Conservation (phyloP, 2,797 vertebrate species). For the Melanotaenia maccullochi region DNA sequence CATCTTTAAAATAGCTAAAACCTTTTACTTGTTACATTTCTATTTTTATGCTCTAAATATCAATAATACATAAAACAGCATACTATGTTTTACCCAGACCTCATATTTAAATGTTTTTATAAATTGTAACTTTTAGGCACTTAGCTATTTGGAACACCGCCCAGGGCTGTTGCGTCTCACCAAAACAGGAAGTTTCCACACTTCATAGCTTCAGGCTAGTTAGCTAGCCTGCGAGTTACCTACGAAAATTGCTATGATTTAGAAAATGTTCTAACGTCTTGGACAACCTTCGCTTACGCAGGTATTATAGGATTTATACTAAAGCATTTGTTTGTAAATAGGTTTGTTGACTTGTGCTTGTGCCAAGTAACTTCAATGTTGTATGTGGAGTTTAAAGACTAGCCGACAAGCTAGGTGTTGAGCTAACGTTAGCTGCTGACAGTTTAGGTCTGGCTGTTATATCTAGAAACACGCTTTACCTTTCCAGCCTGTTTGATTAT, state of each 20-base stretch:
- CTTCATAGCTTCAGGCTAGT: slow-evolving; percentile 20
- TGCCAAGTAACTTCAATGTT: neutral
- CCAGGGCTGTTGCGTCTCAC: slow-evolving; percentile 1
- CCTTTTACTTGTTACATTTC: neutral
- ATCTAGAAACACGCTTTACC: neutral
- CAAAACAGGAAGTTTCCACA: slow-evolving; percentile 68
- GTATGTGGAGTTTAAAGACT: neutral
- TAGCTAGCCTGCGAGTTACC: neutral
- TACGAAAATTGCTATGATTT: neutral
- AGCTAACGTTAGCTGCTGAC: slow-evolving; percentile 29
- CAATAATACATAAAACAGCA: neutral
- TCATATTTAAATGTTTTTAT: neutral
- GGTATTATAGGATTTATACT: accelerated
- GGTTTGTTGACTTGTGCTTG: neutral
- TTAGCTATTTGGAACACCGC: slow-evolving; percentile 19
- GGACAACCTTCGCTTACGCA: neutral
- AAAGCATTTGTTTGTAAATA: neutral
- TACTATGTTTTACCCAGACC: neutral
- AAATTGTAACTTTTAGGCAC: neutral
- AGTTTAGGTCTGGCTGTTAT: neutral
- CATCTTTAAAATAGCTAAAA: accelerated
- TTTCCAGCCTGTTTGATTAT: neutral
- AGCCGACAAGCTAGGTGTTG: slow-evolving; percentile 19
- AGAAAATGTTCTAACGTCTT: neutral
- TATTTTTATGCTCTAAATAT: neutral